Evolutionary conservation across 1,140 invertebrate species (phyloP), one percentile per base, ranked within the genome.

Genomic region (Zaprionus africanus): DNA sequence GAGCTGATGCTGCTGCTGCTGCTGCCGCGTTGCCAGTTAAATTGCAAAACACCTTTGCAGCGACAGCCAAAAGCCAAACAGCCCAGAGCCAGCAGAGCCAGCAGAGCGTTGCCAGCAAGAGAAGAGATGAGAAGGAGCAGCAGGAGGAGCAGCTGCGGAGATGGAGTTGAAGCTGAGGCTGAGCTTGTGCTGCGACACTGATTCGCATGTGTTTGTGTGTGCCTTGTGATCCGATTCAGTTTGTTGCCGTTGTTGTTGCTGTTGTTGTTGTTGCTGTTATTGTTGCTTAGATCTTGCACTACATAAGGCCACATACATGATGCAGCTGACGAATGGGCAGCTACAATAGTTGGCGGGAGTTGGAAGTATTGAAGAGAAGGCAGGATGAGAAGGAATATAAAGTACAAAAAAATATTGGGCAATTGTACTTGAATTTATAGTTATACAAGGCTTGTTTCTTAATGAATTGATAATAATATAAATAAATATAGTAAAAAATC

Each of bases 31-130:
- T 81, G 82, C 82, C 83, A 85, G 83, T 67, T 88, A 88, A 88
- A 88, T 88, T 88, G 85, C 85, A 88, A 88, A 88, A 88, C 85
- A 88, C 85, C 85, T 88, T 88, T 88, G 81, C 81, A 85, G 85
- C 85, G 71, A 85, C 81, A 88, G 84, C 71, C 65, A 64, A 58
- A 67, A 58, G 28, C 28, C 28, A 31, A 31, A n/a, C 65, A 57
- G 36, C 28, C 60, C 56, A 61, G 49, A 56, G 38, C 43, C 65
- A 63, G 51, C n/a, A 34, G 36, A 61, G 15, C 31, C 56, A 19
- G 28, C 7, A 19, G 22, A 41, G 34, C 49, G 13, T 13, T 24
- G 58, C n/a, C 28, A 17, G 17, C 17, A 13, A 22, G 31, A 34
- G 31, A 3, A 11, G 31, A 34, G 56, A 7, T 5, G 24, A 22